phyloP scores from a whole-genome alignment of 2,797 vertebrate species.

The Danio kyathit region DNA sequence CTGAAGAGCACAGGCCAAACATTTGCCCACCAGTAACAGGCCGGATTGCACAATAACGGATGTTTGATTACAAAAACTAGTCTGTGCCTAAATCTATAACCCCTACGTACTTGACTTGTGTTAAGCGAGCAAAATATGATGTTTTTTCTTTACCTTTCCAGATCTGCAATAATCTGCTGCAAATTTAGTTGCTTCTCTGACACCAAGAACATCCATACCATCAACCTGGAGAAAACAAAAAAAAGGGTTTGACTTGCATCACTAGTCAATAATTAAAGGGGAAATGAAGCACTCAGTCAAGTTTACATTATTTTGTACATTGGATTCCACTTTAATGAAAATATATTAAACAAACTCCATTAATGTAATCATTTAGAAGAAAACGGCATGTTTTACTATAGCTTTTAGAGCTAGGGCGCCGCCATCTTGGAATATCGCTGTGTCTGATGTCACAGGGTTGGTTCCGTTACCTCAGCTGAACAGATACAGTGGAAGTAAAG shows the following conservation, averaged over 20 bases:
- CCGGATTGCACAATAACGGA: slow-evolving; percentile 1
- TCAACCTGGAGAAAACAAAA: slow-evolving; percentile 82
- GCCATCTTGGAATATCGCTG: too few relatives aligned
- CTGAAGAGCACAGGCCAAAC: slow-evolving; percentile 63
- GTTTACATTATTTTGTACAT: too few relatives aligned
- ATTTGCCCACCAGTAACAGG: slow-evolving; percentile 33
- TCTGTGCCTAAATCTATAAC: background rate
- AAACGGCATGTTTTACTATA: too few relatives aligned
- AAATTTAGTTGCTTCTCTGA: slow-evolving; percentile 91
- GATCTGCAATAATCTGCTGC: slow-evolving; percentile 89
- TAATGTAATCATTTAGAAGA: too few relatives aligned
- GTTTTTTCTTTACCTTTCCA: slow-evolving; percentile 84
- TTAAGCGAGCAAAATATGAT: background rate
- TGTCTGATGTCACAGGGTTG: too few relatives aligned
- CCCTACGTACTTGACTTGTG: background rate
- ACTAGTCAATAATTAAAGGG: too few relatives aligned
- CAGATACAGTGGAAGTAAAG: too few relatives aligned
- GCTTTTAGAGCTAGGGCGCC: too few relatives aligned
- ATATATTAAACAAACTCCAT: too few relatives aligned
- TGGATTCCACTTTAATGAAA: too few relatives aligned
- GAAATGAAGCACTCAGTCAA: too few relatives aligned
- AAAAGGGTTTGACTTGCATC: background rate
- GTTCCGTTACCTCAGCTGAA: too few relatives aligned
- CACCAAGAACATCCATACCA: slow-evolving; percentile 94
- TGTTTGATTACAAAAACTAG: background rate